Evolutionary conservation across 1,140 invertebrate genomes (phyloP).

Genomic region (Drosophila pectinifera): DNA sequence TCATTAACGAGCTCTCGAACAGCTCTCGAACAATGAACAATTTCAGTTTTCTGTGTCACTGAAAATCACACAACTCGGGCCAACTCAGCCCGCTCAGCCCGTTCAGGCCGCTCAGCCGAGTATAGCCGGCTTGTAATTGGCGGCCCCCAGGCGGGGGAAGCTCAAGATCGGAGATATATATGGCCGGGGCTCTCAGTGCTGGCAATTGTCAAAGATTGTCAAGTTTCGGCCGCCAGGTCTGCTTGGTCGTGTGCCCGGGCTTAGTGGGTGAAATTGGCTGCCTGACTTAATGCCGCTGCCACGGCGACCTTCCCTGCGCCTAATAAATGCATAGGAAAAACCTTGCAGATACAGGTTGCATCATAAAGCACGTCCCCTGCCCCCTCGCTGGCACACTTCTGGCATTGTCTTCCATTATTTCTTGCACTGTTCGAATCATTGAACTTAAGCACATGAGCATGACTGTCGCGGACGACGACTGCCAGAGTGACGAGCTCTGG

Average conservation of each 20-base stretch:
- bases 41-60: slow-evolving; percentile 75
- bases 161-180: slow-evolving; percentile 21
- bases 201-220: slow-evolving; percentile 63
- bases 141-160: slow-evolving; percentile 19
- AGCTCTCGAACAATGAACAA: slow-evolving; percentile 73
- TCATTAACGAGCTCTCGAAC: slow-evolving; percentile 66
- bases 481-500: slow-evolving; percentile 32
- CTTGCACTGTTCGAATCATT: slow-evolving; percentile 60
- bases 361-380: slow-evolving; percentile 32
- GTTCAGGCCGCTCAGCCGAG: slow-evolving; percentile 53
- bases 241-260: slow-evolving; percentile 53
- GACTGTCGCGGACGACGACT: slow-evolving; percentile 41
- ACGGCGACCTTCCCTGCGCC: slow-evolving; percentile 44
- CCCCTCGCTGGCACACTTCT: slow-evolving; percentile 45
- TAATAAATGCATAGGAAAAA: slow-evolving; percentile 63
- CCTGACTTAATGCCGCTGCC: slow-evolving; percentile 42
- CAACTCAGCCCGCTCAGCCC: slow-evolving; percentile 52
- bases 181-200: neutral
- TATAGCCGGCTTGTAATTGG: slow-evolving; percentile 66
- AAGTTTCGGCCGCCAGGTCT: slow-evolving; percentile 28
- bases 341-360: slow-evolving; percentile 50
- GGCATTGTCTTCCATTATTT: slow-evolving; percentile 44
- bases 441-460: slow-evolving; percentile 62
- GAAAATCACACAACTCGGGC: slow-evolving; percentile 65
- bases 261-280: slow-evolving; percentile 66